Evolutionary conservation across 2,888 invertebrate species (phyloP), one percentile per base, ranked within the genome.

Genomic region (Ariolimax columbianus): DNA sequence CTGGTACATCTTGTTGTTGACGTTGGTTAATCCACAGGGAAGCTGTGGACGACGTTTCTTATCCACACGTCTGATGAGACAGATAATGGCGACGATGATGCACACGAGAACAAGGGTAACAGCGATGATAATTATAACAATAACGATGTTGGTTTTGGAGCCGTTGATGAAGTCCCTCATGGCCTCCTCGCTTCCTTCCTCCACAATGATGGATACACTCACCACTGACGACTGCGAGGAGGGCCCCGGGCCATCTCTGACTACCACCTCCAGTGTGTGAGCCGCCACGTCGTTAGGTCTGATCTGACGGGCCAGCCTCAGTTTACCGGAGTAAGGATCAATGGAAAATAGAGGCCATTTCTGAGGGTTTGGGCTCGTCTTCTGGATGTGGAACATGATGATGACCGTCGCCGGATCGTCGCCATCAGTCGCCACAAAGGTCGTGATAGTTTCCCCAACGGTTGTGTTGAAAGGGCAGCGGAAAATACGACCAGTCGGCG

Each of bases 351-450:
- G 91, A 14, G 78, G 38, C 36, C 40, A 38, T 43, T 66, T 77
- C 14, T 51, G 59, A 23, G 51, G 17, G 51, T 43, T 47, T 14
- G 14, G 43, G n/a, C 30, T 73, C n/a, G 23, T 43, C n/a, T 82
- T 97, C 94, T 98, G 98, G 90, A 99, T 98, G 9, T 97, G 97
- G 95, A 97, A 99, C 79, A 98, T 96, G 85, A 99, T 96, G 0
- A 97, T 97, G 1, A 98, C 97, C 94, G 99, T 99, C 40, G 96
- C 95, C 0, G 98, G 98, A 81, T 97, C 96, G 94, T 99, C 99
- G 0, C 97, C 97, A 94, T 99, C 99, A 0, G 96, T 96, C 0
- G 99, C 99, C 91, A 97, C 95, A 87, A 97, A 96, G 40, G 96
- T 96, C 0, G 91, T 89, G 68, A 93, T 88, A 43, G 90, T 77